Evolutionary conservation across 2,888 invertebrate species (phyloP), one percentile per base, ranked within the genome.

Genomic region (Eupsilia transversa): DNA sequence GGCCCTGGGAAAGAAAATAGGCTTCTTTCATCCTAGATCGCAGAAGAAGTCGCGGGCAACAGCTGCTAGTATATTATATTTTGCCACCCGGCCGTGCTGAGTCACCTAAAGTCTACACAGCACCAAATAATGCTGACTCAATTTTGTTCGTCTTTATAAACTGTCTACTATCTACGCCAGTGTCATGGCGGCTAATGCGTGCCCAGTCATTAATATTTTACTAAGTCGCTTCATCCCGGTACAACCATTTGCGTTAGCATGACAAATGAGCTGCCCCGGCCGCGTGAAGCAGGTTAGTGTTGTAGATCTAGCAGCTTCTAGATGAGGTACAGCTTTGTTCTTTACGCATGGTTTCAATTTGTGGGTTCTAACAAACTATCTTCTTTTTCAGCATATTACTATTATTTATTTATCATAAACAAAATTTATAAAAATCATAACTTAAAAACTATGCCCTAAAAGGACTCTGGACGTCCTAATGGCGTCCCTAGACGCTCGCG

Each of bases 221-320:
- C 77, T 83, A 86, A 87, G 80, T 80, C 76, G 30, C 66, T 79
- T 86, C 74, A 87, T 85, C 86, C 84, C 72, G 69, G 87, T 65
- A 76, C 67, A 79, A 74, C 76, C 85, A 83, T 83, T 84, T 84
- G 78, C 82, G 80, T 88, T 87, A 86, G 77, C 79, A 85, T 85
- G 86, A 87, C 86, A 86, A 87, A 88, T 88, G 86, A 79, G 77
- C 46, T 68, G 17, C 59, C 75, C 49, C 33, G 56, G 71, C 54
- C 64, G 56, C 54, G 73, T 72, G 66, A 87, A 86, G 41, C 83
- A 82, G 82, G 82, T 83, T 80, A 80, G 46, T 54, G 33, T 27
- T 4, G 10, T n/a, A 12, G 83, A 71, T 61, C 3, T 83, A 70
- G 10, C 2, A 46, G 2, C 5, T 72, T 57, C 82, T 76, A 70